Conservation (phyloP, 30 jellyfish, hydroid and myxozoan species). For the Haliclystus octoradiatus region DNA sequence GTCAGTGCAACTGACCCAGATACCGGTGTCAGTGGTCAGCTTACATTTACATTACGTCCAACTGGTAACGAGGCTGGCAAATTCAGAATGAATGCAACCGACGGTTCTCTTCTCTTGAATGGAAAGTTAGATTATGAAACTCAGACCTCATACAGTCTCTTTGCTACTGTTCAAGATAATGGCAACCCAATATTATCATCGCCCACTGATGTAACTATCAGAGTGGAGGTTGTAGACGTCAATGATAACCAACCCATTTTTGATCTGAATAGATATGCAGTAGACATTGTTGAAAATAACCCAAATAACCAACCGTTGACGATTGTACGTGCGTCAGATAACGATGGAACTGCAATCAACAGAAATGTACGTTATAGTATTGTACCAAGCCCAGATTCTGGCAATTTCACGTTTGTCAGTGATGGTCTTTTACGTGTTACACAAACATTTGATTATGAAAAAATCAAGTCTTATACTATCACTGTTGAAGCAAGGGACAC, state of each 20-base stretch:
- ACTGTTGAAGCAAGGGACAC: constrained; percentile 61
- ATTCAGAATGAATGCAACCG: constrained; percentile 28
- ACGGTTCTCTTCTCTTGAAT: constrained; percentile 40
- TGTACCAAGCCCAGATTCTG: constrained; percentile 50
- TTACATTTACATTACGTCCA: constrained; percentile 21
- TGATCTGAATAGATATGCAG: constrained; percentile 31
- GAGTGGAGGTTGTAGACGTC: constrained; percentile 38
- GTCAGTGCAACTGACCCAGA: constrained; percentile 69
- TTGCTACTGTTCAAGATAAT: constrained; percentile 38
- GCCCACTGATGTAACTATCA: constrained; percentile 34
- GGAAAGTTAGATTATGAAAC: constrained; percentile 53
- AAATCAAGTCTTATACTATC: constrained; percentile 25
- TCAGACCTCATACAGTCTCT: constrained; percentile 17
- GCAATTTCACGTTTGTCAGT: constrained; percentile 35
- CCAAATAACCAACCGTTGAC: constrained; percentile 26
- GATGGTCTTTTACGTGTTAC: constrained; percentile 38
- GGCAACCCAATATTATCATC: constrained; percentile 16
- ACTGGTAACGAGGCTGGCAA: constrained; percentile 20
- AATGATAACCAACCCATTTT: constrained; percentile 81
- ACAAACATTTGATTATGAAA: constrained; percentile 60
- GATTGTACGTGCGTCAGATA: constrained; percentile 66
- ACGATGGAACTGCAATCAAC: constrained; percentile 45
- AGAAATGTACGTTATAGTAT: constrained; percentile 19
- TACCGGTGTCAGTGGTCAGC: constrained; percentile 39
- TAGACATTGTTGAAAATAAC: constrained; percentile 30